Base-by-base conservation (phyloP, 2,888 invertebrate genomes). In the Protula sp. region DNA sequence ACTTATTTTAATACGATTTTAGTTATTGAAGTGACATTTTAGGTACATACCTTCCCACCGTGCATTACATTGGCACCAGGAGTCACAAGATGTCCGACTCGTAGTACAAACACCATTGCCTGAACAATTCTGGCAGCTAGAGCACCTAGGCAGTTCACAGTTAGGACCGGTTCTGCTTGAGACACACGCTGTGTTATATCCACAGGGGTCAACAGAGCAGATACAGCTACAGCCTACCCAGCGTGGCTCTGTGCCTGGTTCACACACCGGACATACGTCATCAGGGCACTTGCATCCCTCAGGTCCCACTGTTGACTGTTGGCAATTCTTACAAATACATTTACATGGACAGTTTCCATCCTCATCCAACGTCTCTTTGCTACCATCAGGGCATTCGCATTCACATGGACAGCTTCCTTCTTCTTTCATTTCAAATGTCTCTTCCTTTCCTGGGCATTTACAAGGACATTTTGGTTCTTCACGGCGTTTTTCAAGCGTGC, bases 261-360 rank as follows among this genome's bases (percentile, higher is more conserved):
- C 30, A 45, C 58, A 58, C 5, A 5, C 28, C 26, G 58, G 58
- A 53, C 58, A 58, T 3, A 52, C 45, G 30, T 58, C 58, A 9
- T 38, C 29, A 5, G 58, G 58, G 29, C 58, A 58, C n/a, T 28
- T 52, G 29, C 58, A 58, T 22, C 58, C 58, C 3, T 30, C 58
- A 26, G 58, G 54, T 5, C 58, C 58, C 3, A 53, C 19, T 14
- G 52, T 52, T 14, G 58, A 58, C 54, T 53, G 26, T 26, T 54
- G 26, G 24, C 58, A 58, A 54, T 58, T 58, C 47, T 58, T 58
- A 30, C 58, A 58, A 14, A 24, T 28, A 45, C 58, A 58, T 19
- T 52, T n/a, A 28, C 58, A 58, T n/a, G 52, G 53, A 26, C 53
- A 58, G 3, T 30, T 26, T 5, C 58, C 58, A 54, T 54, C 30